Evolutionary conservation across 2,888 invertebrate genomes (phyloP), one percentile per base, ranked within the genome.

Genomic region (Drosophila sordidapex): DNA sequence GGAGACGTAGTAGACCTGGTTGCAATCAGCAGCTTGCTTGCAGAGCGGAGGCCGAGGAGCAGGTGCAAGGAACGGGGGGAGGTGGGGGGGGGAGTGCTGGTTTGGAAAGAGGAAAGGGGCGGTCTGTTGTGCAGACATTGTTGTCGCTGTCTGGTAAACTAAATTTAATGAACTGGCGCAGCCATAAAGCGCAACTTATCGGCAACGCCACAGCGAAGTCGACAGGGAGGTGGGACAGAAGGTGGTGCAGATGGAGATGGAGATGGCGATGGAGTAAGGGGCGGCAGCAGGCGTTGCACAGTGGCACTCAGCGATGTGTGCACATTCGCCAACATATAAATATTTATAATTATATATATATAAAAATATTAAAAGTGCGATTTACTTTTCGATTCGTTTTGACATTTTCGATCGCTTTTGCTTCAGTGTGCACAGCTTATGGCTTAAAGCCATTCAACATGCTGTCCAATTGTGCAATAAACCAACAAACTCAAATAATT

Each of bases 141-240:
- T 85, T 86, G 87, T 77, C 75, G 85, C 76, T 83, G 89, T 89
- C 86, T 87, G 90, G 83, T 74, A 70, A 87, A 85, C 84, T 85
- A 79, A 87, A 89, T 86, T 88, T 87, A 89, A 87, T 89, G 88
- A 87, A 88, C 90, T 87, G 81, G 79, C 81, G 83, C 81, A 85
- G 74, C 76, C 88, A 89, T 89, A 87, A 89, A 90, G 86, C 73
- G 81, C 77, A 86, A 85, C 80, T 84, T 89, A 89, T 85, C 84
- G 86, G 64, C 75, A 70, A 82, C 70, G 66, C 69, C 59, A 68
- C 35, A 40, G 38, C 46, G 25, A 3, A 31, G 46, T 13, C 31
- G 18, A 31, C 49, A n/a, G 8, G 49, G 27, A 21, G 60, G 38
- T 27, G 43, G 36, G 3, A 3, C 43, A 13, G 43, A 21, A 43